Evolutionary conservation across 2,888 invertebrate genomes (phyloP), one percentile per base, ranked within the genome.

Genomic region (Plutella xylostella): DNA sequence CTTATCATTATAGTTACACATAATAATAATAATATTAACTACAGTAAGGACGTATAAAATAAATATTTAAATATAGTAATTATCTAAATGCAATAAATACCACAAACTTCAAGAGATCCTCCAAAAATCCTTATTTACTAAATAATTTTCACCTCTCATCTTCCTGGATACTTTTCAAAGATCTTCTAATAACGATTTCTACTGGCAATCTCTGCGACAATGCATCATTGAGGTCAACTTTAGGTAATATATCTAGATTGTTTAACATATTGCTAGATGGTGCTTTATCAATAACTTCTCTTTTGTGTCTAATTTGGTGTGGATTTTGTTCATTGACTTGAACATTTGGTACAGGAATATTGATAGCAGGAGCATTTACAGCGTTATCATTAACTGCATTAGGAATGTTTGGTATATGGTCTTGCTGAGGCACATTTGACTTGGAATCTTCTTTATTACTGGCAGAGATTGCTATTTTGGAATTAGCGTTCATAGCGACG

Each of bases 201-300:
- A 72, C 43, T 0, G 67, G 69, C 35, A 72, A 49, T 34, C 51
- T 57, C 17, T 71, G 70, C 1, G 64, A 62, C 47, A 78, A 51
- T 1, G 47, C 49, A 11, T 67, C 57, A 40, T 56, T 63, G 17
- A 76, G 60, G 54, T 77, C 65, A 0, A 72, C 57, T 42, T 63
- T 59, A 6, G 70, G 53, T 22, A 65, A 30, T 20, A 43, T 47
- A n/a, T 60, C 56, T 20, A 22, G 34, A 31, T 44, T 44, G n/a
- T 19, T 40, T 2, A 61, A 48, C 33, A 68, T 43, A 31, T 62
- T 65, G 18, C 71, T 62, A 46, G 75, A 77, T 45, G n/a, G n/a
- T n/a, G n/a, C n/a, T n/a, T n/a, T n/a, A 53, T 80, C 75, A 0
- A 76, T 58, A 1, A 68, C 65, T 55, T 78, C 72, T 49, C 79